Evolutionary conservation across 2,113 vertebrate genomes (phyloP).

Genomic region (Caretta caretta): DNA sequence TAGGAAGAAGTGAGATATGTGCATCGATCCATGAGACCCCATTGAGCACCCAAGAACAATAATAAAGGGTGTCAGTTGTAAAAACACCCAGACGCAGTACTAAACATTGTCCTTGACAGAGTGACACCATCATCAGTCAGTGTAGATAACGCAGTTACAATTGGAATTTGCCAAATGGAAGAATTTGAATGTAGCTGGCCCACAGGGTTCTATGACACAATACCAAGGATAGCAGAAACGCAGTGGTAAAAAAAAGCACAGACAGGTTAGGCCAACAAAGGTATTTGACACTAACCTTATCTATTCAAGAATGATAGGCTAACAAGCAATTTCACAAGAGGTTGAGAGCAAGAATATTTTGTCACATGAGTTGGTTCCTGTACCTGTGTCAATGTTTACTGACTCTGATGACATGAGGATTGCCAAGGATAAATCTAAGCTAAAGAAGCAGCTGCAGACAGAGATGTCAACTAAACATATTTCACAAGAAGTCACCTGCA

Average conservation of each 20-base stretch:
- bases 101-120: not conserved
- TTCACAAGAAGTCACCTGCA: not conserved
- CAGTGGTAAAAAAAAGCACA: not conserved
- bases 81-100: not conserved
- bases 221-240: not conserved
- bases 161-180: not conserved
- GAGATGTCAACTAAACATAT: not conserved
- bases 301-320: not conserved
- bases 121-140: not conserved
- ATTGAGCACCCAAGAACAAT: too few species aligned
- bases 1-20: too few species aligned
- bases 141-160: not conserved
- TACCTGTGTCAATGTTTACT: not conserved
- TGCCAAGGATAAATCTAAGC: not conserved
- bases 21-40: too few species aligned
- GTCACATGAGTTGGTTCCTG: not conserved
- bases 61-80: too few species aligned
- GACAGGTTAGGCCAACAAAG: not conserved
- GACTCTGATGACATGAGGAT: not conserved
- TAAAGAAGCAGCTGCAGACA: not conserved
- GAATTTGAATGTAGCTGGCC: not conserved
- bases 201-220: not conserved
- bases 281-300: not conserved
- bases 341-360: not conserved
- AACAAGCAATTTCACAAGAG: not conserved